phyloP scores from a whole-genome alignment of 1,140 invertebrate genomes.

The Pinna nobilis region DNA sequence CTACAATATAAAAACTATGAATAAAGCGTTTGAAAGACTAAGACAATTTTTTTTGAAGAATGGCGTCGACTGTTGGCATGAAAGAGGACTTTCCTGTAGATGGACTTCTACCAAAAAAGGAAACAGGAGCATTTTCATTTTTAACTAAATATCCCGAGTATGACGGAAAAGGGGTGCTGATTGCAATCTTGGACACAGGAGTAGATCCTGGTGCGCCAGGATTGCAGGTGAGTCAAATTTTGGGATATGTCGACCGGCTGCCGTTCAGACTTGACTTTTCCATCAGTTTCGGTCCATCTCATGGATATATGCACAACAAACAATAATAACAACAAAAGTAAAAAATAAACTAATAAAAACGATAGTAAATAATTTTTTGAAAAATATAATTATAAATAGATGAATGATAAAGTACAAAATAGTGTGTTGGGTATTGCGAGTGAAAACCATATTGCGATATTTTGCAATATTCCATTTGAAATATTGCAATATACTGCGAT shows the following conservation, averaged over 20 bases:
- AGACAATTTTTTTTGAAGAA: conserved; percentile 50
- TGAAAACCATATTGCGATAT: no score
- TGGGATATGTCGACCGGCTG: neutral
- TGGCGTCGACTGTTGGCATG: conserved; percentile 67
- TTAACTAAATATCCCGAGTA: conserved; percentile 92
- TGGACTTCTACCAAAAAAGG: conserved; percentile 89
- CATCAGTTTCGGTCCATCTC: no score
- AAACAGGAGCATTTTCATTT: conserved; percentile 93
- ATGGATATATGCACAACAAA: no score
- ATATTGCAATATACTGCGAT: no score
- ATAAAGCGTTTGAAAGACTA: conserved; percentile 27
- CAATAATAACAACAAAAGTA: no score
- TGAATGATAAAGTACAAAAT: no score
- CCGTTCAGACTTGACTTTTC: conserved; percentile 17
- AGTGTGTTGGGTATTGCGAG: no score
- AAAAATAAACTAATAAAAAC: no score
- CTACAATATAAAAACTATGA: no score
- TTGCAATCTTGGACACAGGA: conserved; percentile 98
- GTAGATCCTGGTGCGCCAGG: conserved; percentile 96
- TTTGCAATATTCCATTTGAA: no score
- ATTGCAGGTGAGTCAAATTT: conserved; percentile 74
- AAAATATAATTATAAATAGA: no score
- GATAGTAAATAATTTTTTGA: no score
- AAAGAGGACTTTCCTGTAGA: conserved; percentile 69
- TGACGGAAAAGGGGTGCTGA: conserved; percentile 92